A percentile compares a stretch with the other conserved stretches of the same genome.
These are phyloP conservation scores for Aphelocoma californica DNA, from an alignment of 2,797 vertebrate species.

Conservation along the genomic window DNA sequence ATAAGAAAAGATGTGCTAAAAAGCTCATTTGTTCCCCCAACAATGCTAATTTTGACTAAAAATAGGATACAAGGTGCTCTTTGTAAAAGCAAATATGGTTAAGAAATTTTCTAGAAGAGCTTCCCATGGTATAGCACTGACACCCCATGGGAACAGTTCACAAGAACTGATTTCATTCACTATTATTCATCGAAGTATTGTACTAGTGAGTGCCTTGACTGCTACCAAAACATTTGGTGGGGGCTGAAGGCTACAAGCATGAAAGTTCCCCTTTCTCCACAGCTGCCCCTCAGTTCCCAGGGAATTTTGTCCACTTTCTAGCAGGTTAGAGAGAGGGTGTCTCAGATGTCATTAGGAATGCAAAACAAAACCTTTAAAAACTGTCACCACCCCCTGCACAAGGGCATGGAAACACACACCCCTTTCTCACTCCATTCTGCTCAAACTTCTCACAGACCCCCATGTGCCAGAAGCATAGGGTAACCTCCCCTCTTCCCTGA, in stretches of 20 bases:
- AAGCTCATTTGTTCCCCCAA: background rate
- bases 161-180: background rate
- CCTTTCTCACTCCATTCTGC: background rate
- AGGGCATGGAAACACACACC: fast-evolving
- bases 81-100: background rate
- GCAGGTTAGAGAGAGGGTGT: background rate
- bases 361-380: background rate
- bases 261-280: background rate
- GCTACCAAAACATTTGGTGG: background rate
- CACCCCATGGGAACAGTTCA: background rate
- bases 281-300: background rate
- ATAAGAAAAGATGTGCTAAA: background rate
- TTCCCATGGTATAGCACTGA: background rate
- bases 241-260: background rate
- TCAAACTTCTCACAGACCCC: background rate
- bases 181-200: background rate
- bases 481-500: background rate
- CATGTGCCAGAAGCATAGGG: fast-evolving
- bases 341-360: background rate
- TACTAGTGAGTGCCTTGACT: background rate
- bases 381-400: fast-evolving
- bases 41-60: background rate
- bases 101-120: background rate
- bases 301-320: background rate
- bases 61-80: background rate